Conservation (phyloP, 92 coral and sea anemone genomes). For the Chrysogorgia sp. region DNA sequence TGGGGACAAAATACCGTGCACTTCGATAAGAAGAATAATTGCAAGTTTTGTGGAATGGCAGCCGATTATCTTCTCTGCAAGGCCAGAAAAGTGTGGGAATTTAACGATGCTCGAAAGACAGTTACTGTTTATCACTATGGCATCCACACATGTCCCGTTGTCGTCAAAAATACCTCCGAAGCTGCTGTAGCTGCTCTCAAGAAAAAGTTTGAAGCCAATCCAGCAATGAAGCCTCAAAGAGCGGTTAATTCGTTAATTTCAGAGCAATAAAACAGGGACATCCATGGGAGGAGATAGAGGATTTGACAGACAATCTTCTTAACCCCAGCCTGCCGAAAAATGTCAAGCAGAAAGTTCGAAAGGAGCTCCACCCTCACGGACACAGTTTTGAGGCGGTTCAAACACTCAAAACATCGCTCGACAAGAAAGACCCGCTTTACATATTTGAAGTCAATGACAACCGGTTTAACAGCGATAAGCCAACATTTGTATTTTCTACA, state of each 20-base stretch:
- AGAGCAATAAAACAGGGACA: slow-evolving; percentile 23
- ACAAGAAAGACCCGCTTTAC: slow-evolving; percentile 30
- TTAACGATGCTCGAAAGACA: slow-evolving; percentile 22
- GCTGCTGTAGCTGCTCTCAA: slow-evolving; percentile 14
- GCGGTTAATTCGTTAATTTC: slow-evolving; percentile 26
- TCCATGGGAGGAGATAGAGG: slow-evolving; percentile 28
- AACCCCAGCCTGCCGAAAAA: slow-evolving; percentile 16
- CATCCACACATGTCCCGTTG: slow-evolving; percentile 28
- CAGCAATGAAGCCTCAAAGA: slow-evolving; percentile 24
- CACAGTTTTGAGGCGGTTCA: slow-evolving; percentile 50
- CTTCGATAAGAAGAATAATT: slow-evolving; percentile 22
- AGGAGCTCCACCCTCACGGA: slow-evolving; percentile 37
- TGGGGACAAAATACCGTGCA: slow-evolving; percentile 39
- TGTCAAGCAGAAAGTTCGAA: slow-evolving; percentile 36
- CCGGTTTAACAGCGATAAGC: slow-evolving; percentile 33
- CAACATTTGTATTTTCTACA: slow-evolving; percentile 39
- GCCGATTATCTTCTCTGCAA: slow-evolving; percentile 13
- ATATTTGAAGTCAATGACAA: slow-evolving; percentile 31
- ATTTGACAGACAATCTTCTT: slow-evolving; percentile 34
- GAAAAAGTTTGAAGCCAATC: slow-evolving; percentile 34
- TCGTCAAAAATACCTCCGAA: slow-evolving; percentile 7
- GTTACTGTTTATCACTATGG: slow-evolving; percentile 43
- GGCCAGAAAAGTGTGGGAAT: slow-evolving; percentile 44
- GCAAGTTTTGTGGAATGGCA: slow-evolving; percentile 36
- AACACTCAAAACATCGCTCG: slow-evolving; percentile 20